Evolutionary conservation across 1,140 invertebrate genomes (phyloP).

Genomic region (Stenopsyche tienmushanensis): DNA sequence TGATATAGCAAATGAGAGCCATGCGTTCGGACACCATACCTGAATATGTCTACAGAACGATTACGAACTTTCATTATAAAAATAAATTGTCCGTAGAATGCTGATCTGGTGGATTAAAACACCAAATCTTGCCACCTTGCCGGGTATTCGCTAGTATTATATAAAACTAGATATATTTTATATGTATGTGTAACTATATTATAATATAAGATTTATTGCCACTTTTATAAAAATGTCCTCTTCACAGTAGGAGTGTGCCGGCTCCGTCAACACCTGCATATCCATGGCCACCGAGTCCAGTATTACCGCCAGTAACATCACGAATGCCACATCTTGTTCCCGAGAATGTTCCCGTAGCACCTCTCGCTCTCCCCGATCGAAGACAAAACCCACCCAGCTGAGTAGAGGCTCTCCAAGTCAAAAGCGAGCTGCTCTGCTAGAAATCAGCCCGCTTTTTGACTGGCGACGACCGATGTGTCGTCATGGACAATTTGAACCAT

Average conservation of each 20-base stretch:
- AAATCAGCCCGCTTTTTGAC: slow-evolving; percentile 6
- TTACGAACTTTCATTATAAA: too few relatives aligned
- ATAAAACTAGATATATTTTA: neutral
- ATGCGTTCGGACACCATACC: too few relatives aligned
- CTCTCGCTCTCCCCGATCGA: slow-evolving; percentile 49
- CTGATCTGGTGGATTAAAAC: too few relatives aligned
- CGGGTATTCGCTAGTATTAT: too few relatives aligned
- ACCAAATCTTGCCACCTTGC: too few relatives aligned
- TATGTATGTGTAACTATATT: neutral
- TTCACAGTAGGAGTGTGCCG: slow-evolving; percentile 54
- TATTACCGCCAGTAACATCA: slow-evolving; percentile 68
- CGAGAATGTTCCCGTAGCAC: slow-evolving; percentile 61
- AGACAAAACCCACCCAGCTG: slow-evolving; percentile 54
- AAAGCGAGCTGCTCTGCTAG: slow-evolving; percentile 57
- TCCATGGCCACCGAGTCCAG: slow-evolving; percentile 72
- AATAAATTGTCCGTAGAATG: too few relatives aligned
- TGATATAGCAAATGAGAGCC: too few relatives aligned
- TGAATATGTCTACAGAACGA: too few relatives aligned
- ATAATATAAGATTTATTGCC: too few relatives aligned
- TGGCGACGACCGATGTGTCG: slow-evolving; percentile 7
- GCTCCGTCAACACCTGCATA: slow-evolving; percentile 57
- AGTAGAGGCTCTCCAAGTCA: slow-evolving; percentile 53
- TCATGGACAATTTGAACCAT: neutral
- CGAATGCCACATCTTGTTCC: slow-evolving; percentile 72
- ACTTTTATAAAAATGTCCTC: too few relatives aligned